Base-by-base conservation (phyloP, 2,797 vertebrate genomes). In the Sebastes itinus region DNA sequence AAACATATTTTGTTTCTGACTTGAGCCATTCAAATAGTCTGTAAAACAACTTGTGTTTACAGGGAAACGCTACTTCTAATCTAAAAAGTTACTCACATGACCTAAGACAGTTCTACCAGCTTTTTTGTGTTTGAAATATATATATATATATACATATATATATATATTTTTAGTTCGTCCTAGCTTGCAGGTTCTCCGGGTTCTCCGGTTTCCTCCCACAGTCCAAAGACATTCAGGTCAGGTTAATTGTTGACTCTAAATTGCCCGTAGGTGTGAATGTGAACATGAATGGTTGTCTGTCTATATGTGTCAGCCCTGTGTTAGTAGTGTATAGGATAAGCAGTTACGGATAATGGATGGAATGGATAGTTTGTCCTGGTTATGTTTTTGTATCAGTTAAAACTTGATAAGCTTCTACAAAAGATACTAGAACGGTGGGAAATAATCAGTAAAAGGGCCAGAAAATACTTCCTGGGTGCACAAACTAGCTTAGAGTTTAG, bases 11-110 rank as follows among this genome's bases (percentile, higher is more conserved):
- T 35, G 35, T 82, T 79, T 86, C 76, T 75, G 58, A 75, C 4
- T 9, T 28, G 20, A 83, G 38, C 55, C 62, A 75, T 70, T 69
- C 28, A 79, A 77, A 85, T 74, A 62, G 20, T 87, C 30, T 71
- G 42, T 79, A 59, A 80, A 88, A 83, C 32, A 59, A 58, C 38
- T 65, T 4, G 49, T 63, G 33, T 80, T 79, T 63, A 79, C 46
- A 59, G 75, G 78, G 77, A 88, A 89, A 82, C 62, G 76, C 72
- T 58, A 68, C 61, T 62, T 68, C 68, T 71, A 71, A 70, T 66
- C 55, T 49, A 63, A 49, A 72, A 59, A 27, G 66, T 75, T 65
- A 67, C 22, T 86, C 59, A 61, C 28, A 80, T 62, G 61, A 69
- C 66, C 80, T 65, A 74, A 67, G 55, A 84, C 55, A 75, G 81